Evolutionary conservation across 2,888 invertebrate genomes (phyloP).

Genomic region (Margaritifera margaritifera): DNA sequence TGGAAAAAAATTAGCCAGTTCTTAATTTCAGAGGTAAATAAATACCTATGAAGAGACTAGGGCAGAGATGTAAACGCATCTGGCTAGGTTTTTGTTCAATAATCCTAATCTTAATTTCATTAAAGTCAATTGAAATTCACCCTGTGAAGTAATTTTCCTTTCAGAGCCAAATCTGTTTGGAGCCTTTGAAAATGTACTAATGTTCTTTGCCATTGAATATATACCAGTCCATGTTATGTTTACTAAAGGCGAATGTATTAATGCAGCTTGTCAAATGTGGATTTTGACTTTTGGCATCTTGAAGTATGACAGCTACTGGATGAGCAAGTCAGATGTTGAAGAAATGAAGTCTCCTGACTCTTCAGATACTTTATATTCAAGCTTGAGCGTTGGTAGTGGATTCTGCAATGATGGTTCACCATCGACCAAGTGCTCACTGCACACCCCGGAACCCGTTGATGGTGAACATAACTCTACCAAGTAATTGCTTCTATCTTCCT

Average conservation of each 20-base stretch:
- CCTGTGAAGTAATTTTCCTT: too few species aligned
- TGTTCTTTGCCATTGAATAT: slow-evolving; percentile 15
- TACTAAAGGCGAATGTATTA: too few species aligned
- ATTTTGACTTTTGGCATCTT: slow-evolving; percentile 8
- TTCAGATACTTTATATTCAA: slow-evolving; percentile 24
- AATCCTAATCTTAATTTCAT: too few species aligned
- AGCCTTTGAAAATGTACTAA: slow-evolving; percentile 24
- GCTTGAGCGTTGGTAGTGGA: slow-evolving; percentile 20
- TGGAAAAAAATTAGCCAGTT: slow-evolving; percentile 11
- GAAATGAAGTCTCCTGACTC: slow-evolving; percentile 18
- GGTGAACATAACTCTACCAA: too few species aligned
- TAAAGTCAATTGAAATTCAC: too few species aligned
- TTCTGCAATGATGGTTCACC: slow-evolving; percentile 16
- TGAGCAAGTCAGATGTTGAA: too few species aligned
- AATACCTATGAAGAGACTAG: slow-evolving; percentile 14
- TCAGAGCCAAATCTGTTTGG: slow-evolving; percentile 20
- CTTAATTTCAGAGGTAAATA: slow-evolving; percentile 26
- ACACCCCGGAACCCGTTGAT: too few species aligned
- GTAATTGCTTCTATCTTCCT: too few species aligned
- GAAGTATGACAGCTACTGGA: too few species aligned
- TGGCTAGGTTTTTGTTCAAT: slow-evolving; percentile 25
- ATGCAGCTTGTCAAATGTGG: too few species aligned
- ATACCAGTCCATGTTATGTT: too few species aligned
- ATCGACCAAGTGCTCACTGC: too few species aligned
- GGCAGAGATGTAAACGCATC: slow-evolving; percentile 26